Evolutionary conservation across 1,140 invertebrate species (phyloP).

Genomic region (Venturia canescens): DNA sequence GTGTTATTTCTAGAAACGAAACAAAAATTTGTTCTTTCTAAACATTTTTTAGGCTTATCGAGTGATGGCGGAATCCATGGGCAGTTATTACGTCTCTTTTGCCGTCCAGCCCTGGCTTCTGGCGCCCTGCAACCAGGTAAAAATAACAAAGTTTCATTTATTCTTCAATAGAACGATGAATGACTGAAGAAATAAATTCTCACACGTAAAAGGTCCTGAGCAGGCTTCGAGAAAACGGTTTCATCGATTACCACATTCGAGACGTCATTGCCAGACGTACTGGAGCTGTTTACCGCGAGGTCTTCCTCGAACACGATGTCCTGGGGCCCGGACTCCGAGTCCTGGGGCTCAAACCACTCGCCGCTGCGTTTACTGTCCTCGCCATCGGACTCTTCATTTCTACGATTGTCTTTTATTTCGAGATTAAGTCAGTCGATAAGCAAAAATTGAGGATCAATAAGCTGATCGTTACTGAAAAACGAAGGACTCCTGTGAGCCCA

Average conservation of each 20-base stretch:
- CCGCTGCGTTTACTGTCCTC: conserved; percentile 64
- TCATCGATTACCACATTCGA: conserved; percentile 59
- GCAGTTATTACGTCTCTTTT: conserved; percentile 62
- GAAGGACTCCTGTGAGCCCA: background rate
- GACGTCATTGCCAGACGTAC: conserved; percentile 64
- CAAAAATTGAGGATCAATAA: conserved; percentile 10
- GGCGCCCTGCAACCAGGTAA: conserved; percentile 63
- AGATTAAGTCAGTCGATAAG: conserved; percentile 53
- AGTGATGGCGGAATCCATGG: conserved; percentile 61
- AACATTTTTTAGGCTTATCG: conserved; percentile 64
- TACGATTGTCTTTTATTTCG: conserved; percentile 62
- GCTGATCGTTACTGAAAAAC: background rate
- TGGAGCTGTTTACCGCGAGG: conserved; percentile 58
- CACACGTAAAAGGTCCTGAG: conserved; percentile 59
- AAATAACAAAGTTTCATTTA: background rate
- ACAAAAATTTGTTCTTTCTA: too few relatives aligned
- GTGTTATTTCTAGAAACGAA: too few relatives aligned
- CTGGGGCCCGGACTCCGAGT: conserved; percentile 50
- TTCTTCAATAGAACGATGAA: background rate
- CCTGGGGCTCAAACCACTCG: conserved; percentile 65
- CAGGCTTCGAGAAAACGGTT: conserved; percentile 64
- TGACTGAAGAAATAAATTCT: background rate
- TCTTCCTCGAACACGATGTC: conserved; percentile 65
- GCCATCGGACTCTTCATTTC: conserved; percentile 60
- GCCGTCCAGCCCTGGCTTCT: conserved; percentile 68